These are phyloP conservation scores for Noctua janthe DNA, from an alignment of 2,888 invertebrate genomes.

Conservation along the genomic window DNA sequence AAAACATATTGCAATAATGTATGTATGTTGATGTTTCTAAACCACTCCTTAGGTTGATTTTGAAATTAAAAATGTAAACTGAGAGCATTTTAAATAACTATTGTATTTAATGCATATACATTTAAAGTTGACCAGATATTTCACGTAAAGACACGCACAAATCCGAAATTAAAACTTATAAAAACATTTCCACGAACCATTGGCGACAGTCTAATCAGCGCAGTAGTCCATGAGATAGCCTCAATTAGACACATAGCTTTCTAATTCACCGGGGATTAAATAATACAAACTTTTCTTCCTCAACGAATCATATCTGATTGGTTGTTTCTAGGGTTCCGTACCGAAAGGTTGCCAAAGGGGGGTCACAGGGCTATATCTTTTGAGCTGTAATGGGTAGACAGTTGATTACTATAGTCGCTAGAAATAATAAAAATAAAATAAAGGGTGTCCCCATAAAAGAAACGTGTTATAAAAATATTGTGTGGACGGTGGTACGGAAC, in stretches of 20 bases:
- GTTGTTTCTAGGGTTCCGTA: not conserved
- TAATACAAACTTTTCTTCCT: constrained; percentile 40
- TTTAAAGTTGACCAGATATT: not conserved
- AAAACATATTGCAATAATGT: not conserved
- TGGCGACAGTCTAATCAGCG: constrained; percentile 40
- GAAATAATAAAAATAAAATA: not conserved
- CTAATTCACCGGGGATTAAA: constrained; percentile 55
- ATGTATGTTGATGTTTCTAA: not conserved
- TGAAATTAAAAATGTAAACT: too few species aligned
- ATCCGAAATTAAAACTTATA: not conserved
- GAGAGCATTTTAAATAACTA: too few species aligned
- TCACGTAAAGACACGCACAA: constrained; percentile 3
- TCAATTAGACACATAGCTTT: constrained; percentile 60
- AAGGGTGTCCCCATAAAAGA: not conserved
- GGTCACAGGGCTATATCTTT: not conserved
- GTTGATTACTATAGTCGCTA: not conserved
- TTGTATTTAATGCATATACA: too few species aligned
- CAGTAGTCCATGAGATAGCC: constrained; percentile 48
- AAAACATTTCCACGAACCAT: constrained; percentile 18
- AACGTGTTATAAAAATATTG: not conserved
- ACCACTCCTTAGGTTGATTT: not conserved
- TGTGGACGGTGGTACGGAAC: not conserved
- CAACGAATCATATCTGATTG: constrained; percentile 35
- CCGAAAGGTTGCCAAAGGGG: too few species aligned
- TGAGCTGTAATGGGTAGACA: not conserved